Base-by-base conservation (phyloP, 2,113 vertebrate species). In the Pica pica region DNA sequence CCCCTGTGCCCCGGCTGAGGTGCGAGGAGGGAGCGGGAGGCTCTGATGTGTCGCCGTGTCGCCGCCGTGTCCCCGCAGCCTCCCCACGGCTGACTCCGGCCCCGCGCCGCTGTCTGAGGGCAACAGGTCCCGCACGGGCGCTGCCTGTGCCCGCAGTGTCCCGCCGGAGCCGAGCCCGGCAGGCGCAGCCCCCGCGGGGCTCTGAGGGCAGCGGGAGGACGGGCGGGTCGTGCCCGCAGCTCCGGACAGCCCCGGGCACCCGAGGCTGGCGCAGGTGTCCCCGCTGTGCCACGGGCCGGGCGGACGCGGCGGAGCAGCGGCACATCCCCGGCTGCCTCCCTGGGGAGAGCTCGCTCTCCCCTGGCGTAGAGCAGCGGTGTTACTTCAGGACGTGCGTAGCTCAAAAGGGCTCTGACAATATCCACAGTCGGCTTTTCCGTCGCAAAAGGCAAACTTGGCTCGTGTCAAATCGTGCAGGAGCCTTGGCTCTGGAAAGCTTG, bases 381-480 rank as follows among this genome's bases (percentile, higher is more conserved):
- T 10, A 4, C 31, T 20, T 63, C 20, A 7, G 56, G 33, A 24
- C 16, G 3, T 1, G n/a, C 2, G 4, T 11, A 4, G 13, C 16
- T 78, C 15, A 0, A 6, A 56, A 24, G n/a, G 41, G 69, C 31
- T 64, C 33, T 10, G 69, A 3, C 8, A 16, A 35, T 7, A 41
- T 11, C 52, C 33, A 7, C 21, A 9, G 1, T 33, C 4, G 7
- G 24, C 23, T 14, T 28, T 70, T 27, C 60, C 0, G 1, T 11
- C 56, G 0, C 18, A 21, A 42, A 82, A 61, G 0, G 16, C 21
- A 0, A 14, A 18, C 35, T 47, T 33, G 24, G 31, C 37, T 68
- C 2, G 0, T 7, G 61, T 24, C 30, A 31, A 24, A 49, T 28
- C 11, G 0, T 3, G 1, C 2, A 1, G 71, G 30, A 44, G 2